Conservation (phyloP, 1,140 invertebrate species). For the Gonioctena quinquepunctata region DNA sequence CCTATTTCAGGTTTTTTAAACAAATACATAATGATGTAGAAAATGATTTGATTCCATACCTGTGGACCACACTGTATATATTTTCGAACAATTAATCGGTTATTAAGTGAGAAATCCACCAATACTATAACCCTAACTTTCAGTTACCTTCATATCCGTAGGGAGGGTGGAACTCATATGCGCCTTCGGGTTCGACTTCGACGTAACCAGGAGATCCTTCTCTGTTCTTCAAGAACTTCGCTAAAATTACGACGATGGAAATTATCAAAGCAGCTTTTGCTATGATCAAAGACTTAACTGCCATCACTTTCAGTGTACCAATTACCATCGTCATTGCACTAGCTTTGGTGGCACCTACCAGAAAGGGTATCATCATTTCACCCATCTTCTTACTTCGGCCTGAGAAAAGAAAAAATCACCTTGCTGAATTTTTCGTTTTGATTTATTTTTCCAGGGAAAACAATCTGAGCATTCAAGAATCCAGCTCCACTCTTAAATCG, state of each 20-base stretch:
- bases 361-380: slow-evolving; percentile 59
- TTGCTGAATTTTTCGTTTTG: too few species aligned
- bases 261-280: slow-evolving; percentile 66
- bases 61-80: too few species aligned
- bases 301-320: slow-evolving; percentile 62
- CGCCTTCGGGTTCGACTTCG: slow-evolving; percentile 25
- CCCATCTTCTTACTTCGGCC: slow-evolving; percentile 62
- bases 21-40: too few species aligned
- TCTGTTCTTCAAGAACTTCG: slow-evolving; percentile 52
- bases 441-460: too few species aligned
- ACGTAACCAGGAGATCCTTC: slow-evolving; percentile 16
- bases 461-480: too few species aligned
- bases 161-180: background rate
- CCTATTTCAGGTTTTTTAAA: too few species aligned
- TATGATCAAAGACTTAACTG: slow-evolving; percentile 64
- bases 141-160: background rate
- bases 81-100: too few species aligned
- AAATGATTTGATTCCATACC: too few species aligned
- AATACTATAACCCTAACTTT: too few species aligned
- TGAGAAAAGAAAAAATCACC: slow-evolving; percentile 31
- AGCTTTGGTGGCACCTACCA: slow-evolving; percentile 66
- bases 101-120: too few species aligned
- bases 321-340: slow-evolving; percentile 62
- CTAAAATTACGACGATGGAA: slow-evolving; percentile 61
- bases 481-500: too few species aligned